Percentiles rank a stretch among this genome's conserved stretches.
These are phyloP conservation scores for Phoxinus dragarum DNA, from an alignment of 2,797 vertebrate genomes.

Conservation along the genomic window DNA sequence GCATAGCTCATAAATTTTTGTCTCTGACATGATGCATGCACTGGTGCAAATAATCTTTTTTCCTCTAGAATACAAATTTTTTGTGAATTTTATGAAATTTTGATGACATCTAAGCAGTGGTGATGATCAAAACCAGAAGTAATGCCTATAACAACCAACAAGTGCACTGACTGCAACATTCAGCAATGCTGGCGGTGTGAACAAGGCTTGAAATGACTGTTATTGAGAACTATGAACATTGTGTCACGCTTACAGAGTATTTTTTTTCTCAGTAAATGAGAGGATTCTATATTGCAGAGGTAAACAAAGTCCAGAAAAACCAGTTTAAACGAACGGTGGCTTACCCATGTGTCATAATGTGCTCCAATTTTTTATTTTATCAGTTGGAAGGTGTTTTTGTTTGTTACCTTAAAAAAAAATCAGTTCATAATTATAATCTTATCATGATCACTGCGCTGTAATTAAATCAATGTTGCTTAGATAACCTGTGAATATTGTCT, in stretches of 20 bases:
- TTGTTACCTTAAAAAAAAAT: slow-evolving; percentile 1
- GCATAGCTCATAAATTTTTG: neutral
- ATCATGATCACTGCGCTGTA: neutral
- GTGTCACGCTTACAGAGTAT: slow-evolving; percentile 67
- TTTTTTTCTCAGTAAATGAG: slow-evolving; percentile 44
- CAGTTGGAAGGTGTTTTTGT: slow-evolving; percentile 12
- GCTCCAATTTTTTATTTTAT: neutral
- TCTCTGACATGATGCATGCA: neutral
- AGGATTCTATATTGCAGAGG: slow-evolving; percentile 57
- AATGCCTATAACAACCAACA: neutral
- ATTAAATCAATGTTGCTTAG: neutral
- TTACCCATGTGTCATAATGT: slow-evolving; percentile 62
- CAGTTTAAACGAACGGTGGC: slow-evolving; percentile 62
- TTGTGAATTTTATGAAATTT: too few relatives aligned
- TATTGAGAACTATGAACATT: slow-evolving; percentile 56
- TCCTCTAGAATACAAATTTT: neutral
- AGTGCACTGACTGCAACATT: neutral
- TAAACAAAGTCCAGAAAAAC: slow-evolving; percentile 62
- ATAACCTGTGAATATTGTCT: neutral
- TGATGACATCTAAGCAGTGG: neutral
- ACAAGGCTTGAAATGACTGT: slow-evolving; percentile 37
- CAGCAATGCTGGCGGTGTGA: neutral
- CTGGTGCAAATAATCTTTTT: too few relatives aligned
- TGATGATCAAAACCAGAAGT: neutral
- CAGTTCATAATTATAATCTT: neutral